Conservation (phyloP, 2,888 invertebrate genomes). For the Sesia bembeciformis region DNA sequence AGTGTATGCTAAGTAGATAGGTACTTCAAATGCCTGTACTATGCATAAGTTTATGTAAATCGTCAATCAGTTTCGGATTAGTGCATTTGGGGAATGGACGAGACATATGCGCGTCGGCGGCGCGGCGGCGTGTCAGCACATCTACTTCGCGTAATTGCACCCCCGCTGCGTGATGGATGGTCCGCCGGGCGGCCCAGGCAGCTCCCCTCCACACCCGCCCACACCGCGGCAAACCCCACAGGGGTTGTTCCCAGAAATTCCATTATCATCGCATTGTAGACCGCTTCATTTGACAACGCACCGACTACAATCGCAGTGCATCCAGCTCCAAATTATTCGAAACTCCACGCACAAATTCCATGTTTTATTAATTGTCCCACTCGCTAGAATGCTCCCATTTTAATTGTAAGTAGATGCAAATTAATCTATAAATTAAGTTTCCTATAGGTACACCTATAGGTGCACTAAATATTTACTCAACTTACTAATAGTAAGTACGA, state of each 20-base stretch:
- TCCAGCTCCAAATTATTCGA: background rate
- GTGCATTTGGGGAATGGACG: background rate
- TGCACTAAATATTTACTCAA: no score
- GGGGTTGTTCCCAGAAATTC: slow-evolving; percentile 71
- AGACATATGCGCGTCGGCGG: background rate
- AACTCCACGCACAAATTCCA: no score
- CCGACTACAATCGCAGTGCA: slow-evolving; percentile 5
- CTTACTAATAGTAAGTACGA: no score
- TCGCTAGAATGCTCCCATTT: no score
- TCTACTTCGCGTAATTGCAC: slow-evolving; percentile 52
- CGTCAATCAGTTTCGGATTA: background rate
- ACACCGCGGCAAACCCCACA: slow-evolving; percentile 46
- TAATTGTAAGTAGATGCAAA: no score
- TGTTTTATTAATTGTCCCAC: no score
- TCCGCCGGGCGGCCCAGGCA: slow-evolving; percentile 16
- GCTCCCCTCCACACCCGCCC: slow-evolving; percentile 18
- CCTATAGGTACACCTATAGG: no score
- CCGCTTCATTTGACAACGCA: slow-evolving; percentile 33
- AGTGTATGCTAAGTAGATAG: no score
- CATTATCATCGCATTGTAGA: slow-evolving; percentile 51
- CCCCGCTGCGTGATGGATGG: slow-evolving; percentile 66
- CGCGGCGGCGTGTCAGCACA: slow-evolving; percentile 64
- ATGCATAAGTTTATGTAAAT: background rate
- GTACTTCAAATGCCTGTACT: no score
- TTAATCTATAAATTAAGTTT: no score